Conservation (phyloP, 2,797 vertebrate species). For the Carcharodon carcharias region DNA sequence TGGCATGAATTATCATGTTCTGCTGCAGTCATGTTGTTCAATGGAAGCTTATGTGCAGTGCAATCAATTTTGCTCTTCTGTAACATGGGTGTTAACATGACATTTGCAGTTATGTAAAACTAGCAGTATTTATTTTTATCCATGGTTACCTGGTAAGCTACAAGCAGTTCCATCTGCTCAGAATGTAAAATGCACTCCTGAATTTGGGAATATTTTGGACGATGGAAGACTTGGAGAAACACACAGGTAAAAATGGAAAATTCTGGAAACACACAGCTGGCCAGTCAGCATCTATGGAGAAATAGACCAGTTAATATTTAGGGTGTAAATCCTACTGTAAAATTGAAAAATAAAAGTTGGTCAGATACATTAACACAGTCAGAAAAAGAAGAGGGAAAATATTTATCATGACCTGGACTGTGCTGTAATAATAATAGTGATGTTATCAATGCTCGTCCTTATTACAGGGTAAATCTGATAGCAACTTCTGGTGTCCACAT, state of each 20-base stretch:
- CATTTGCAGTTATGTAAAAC: neutral
- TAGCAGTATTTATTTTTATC: neutral
- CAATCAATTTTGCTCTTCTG: neutral
- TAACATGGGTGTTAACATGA: neutral
- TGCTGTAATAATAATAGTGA: neutral
- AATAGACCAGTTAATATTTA: neutral
- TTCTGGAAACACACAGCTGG: too few species aligned
- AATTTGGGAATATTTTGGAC: neutral
- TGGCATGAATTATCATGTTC: neutral
- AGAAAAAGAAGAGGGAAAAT: neutral
- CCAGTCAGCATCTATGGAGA: neutral
- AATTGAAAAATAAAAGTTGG: neutral
- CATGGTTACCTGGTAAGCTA: neutral
- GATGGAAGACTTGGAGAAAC: neutral
- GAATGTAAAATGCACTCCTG: neutral
- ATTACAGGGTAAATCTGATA: too few species aligned
- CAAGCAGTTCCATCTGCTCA: neutral
- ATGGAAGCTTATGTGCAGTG: neutral
- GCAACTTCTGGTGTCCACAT: too few species aligned
- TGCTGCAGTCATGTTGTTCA: neutral
- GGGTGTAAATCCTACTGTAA: neutral
- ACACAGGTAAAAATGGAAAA: neutral
- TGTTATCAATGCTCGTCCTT: neutral
- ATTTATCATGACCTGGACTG: neutral
- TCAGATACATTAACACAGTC: neutral